phyloP scores from a whole-genome alignment of 1,140 invertebrate genomes.

The Listronotus bonariensis region DNA sequence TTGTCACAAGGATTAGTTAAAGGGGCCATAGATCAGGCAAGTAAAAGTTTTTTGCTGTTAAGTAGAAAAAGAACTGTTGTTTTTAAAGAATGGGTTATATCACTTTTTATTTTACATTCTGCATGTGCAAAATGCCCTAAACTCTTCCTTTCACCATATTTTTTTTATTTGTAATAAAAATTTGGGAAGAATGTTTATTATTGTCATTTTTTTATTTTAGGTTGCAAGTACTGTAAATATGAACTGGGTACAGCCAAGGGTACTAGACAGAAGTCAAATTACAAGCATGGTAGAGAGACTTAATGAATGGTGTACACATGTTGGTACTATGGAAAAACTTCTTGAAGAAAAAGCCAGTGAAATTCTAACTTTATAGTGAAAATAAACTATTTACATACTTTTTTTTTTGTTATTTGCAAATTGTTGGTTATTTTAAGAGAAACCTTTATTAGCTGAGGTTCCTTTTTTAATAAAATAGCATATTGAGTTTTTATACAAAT shows the following conservation, averaged over 20 bases:
- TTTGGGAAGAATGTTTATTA: no score
- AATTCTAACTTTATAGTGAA: conserved; percentile 72
- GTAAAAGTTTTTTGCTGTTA: not conserved
- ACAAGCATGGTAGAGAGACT: conserved; percentile 77
- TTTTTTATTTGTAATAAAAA: no score
- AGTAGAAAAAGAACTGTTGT: no score
- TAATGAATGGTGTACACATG: conserved; percentile 82
- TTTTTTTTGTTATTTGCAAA: not conserved
- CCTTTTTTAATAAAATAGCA: no score
- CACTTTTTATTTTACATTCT: no score
- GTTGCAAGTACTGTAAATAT: conserved; percentile 71
- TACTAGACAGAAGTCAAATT: conserved; percentile 78
- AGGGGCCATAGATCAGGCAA: conserved; percentile 94
- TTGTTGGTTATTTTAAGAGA: no score
- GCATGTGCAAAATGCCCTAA: no score
- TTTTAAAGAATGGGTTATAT: no score
- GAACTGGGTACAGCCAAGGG: conserved; percentile 90
- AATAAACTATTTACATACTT: not conserved
- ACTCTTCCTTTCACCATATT: no score
- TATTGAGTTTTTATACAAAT: no score
- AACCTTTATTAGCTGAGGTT: no score
- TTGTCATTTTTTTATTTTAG: conserved; percentile 37
- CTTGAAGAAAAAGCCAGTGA: conserved; percentile 82
- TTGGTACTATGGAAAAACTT: conserved; percentile 78
- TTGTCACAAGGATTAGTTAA: conserved; percentile 91